These are phyloP conservation scores for Malurus splendens DNA, from an alignment of 2,797 vertebrate genomes.

Conservation along the genomic window DNA sequence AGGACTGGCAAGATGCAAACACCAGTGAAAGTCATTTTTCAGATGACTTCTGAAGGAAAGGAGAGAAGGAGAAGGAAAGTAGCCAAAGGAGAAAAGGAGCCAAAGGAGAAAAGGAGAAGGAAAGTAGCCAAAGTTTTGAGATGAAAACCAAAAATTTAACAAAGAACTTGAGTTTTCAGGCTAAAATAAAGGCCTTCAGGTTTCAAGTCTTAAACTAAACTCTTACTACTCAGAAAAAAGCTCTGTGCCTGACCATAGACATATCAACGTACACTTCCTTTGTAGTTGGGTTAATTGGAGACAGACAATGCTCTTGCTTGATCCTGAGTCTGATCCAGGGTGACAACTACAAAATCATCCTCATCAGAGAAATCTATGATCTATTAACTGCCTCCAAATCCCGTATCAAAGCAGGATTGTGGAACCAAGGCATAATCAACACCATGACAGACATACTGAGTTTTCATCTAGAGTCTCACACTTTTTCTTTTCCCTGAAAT, in stretches of 20 bases:
- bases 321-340: not conserved
- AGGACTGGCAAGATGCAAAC: not conserved
- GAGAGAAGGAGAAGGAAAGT: not conserved
- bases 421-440: not conserved
- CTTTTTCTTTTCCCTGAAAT: not conserved
- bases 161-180: not conserved
- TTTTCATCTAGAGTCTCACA: not conserved
- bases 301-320: not conserved
- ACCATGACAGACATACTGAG: accelerated
- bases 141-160: not conserved
- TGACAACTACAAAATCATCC: not conserved
- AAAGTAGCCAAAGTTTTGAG: not conserved
- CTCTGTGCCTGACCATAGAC: not conserved
- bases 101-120: no score
- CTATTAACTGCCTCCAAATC: not conserved
- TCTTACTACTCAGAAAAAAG: not conserved
- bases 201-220: not conserved
- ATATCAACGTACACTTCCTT: not conserved
- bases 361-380: not conserved
- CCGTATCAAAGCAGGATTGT: not conserved
- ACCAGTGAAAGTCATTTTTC: not conserved
- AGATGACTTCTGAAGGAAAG: no score
- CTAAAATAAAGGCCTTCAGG: not conserved
- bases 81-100: no score
- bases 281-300: not conserved